These are phyloP conservation scores for Tragelaphus strepsiceros DNA, from an alignment of 2,113 vertebrate genomes.

Conservation along the genomic window DNA sequence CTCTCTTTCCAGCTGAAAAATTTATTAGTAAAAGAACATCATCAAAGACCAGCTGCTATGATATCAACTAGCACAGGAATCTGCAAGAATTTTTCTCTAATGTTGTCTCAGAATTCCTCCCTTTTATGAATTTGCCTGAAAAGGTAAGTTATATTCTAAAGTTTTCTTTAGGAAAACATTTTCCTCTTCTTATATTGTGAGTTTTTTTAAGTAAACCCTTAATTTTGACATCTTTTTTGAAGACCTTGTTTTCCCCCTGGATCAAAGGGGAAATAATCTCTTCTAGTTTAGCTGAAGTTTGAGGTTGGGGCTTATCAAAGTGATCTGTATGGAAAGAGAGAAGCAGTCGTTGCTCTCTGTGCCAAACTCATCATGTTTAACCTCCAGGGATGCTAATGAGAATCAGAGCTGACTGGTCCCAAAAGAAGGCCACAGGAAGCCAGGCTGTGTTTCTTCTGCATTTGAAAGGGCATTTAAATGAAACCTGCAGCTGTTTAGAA, in stretches of 20 bases:
- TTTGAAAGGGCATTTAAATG: slow-evolving; percentile 15
- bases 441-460: neutral
- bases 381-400: slow-evolving; percentile 7
- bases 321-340: neutral
- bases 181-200: neutral
- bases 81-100: slow-evolving; percentile 31
- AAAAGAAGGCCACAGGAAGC: neutral
- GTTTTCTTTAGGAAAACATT: neutral
- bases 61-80: neutral
- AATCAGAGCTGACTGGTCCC: neutral
- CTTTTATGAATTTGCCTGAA: neutral
- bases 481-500: slow-evolving; percentile 22
- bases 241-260: neutral
- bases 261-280: neutral
- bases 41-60: slow-evolving; percentile 13
- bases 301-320: neutral
- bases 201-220: neutral
- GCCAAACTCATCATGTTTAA: neutral
- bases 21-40: slow-evolving; percentile 38
- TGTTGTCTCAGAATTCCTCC: neutral
- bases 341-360: neutral
- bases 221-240: neutral
- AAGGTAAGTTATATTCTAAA: neutral
- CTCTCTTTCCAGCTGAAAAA: slow-evolving; percentile 51
- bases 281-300: neutral